Base-by-base conservation (phyloP, 1,140 invertebrate genomes). In the Diabrotica virgifera region DNA sequence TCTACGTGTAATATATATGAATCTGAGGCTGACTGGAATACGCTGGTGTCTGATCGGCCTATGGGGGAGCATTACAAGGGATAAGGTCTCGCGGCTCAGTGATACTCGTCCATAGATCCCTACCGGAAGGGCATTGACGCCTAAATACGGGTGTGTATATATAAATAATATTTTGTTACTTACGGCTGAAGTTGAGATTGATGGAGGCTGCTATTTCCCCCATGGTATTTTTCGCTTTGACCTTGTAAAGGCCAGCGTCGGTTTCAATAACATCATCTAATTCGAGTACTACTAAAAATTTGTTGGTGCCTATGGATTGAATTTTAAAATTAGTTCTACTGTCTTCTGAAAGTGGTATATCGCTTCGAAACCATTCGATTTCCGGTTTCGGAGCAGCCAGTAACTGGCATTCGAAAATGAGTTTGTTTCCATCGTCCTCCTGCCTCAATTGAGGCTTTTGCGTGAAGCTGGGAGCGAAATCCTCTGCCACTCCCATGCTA, bases 171-270 rank as follows among this genome's bases (percentile, higher is more conserved):
- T 8, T 14, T 38, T 35, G n/a, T 24, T 59, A 95, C 94, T 95
- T 83, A 97, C 95, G 94, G 81, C 94, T 96, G 81, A 99, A 98
- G 86, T 98, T 98, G 77, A 99, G 88, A 81, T 97, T 98, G 81
- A 99, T 98, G 74, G 95, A 97, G 70, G 96, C 96, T 65, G 95
- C 91, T 77, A 98, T 95, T 86, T 98, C 96, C 77, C 96, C 96
- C 84, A 94, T 93, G 82, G 93, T 95, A 82, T 98, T 99, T 82
- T 95, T 96, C 71, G 96, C 96, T 81, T 95, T 95, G 76, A 98
- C 95, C 83, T 96, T 96, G 85, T 99, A 99, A 61, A 96, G 89
- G 75, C 96, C 96, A 67, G 94, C 95, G 81, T 99, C 96, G 24
- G 89, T 90, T 86, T 97, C 95, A 80, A 96, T 89, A 71, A 98